Evolutionary conservation across 2,113 vertebrate species (phyloP).

Genomic region (Megalops atlanticus): DNA sequence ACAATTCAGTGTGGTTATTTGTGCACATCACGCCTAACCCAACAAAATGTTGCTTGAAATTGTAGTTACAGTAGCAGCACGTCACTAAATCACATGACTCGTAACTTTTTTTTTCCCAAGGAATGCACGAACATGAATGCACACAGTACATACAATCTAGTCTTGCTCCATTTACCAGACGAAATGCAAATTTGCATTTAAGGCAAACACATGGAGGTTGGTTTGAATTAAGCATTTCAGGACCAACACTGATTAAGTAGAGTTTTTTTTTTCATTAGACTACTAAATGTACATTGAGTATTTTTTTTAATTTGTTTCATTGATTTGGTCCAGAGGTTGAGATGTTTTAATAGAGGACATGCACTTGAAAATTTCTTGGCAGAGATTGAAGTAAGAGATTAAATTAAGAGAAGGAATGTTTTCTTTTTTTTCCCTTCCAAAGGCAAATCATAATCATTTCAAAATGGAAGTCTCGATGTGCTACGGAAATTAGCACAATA

Average conservation of each 20-base stretch:
- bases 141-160: conserved; percentile 66
- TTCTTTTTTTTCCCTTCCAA: too few relatives aligned
- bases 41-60: conserved; percentile 51
- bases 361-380: conserved; percentile 45
- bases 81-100: conserved; percentile 56
- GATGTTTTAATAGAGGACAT: conserved; percentile 18
- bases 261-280: conserved; percentile 11
- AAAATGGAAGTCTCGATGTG: not conserved
- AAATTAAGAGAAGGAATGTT: not conserved
- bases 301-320: conserved; percentile 33
- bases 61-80: conserved; percentile 55
- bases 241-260: conserved; percentile 72
- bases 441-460: too few relatives aligned
- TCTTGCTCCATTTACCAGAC: conserved; percentile 72
- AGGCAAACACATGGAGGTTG: conserved; percentile 83
- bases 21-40: conserved; percentile 28
- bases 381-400: conserved; percentile 33
- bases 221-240: conserved; percentile 79
- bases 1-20: conserved; percentile 25
- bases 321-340: conserved; percentile 19
- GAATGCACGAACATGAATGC: conserved; percentile 65
- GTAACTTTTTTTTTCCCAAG: conserved; percentile 45
- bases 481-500: not conserved
- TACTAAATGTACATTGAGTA: conserved; percentile 34
- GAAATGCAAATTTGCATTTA: conserved; percentile 84